A percentile compares a stretch with the other conserved stretches of the same genome.
phyloP scores from a whole-genome alignment of 2,888 invertebrate genomes.

The Torymus tubicola region DNA sequence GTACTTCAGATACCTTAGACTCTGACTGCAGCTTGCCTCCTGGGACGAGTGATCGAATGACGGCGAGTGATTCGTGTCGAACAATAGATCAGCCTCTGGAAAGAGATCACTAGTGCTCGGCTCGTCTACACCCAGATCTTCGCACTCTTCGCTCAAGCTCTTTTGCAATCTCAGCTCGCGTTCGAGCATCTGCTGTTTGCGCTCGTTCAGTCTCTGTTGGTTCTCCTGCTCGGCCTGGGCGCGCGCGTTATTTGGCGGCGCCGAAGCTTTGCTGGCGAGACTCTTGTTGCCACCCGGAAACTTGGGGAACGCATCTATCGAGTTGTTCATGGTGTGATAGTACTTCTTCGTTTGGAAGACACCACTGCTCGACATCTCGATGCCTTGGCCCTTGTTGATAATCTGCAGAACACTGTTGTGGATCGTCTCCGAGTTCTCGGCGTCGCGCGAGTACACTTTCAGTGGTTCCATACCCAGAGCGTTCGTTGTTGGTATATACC shows the following conservation, averaged over 20 bases:
- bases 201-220: constrained; percentile 70
- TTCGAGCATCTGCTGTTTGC: constrained; percentile 79
- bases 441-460: constrained; percentile 66
- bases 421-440: constrained; percentile 68
- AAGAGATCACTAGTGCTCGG: constrained; percentile 88
- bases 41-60: constrained; percentile 80
- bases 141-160: constrained; percentile 87
- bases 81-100: constrained; percentile 86
- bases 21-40: constrained; percentile 76
- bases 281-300: constrained; percentile 8
- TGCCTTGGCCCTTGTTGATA: constrained; percentile 72
- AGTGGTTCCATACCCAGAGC: constrained; percentile 69
- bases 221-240: constrained; percentile 38
- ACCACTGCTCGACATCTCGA: constrained; percentile 70
- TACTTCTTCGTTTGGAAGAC: constrained; percentile 73
- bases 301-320: constrained; percentile 56
- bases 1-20: constrained; percentile 48
- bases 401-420: constrained; percentile 71
- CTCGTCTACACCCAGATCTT: constrained; percentile 87
- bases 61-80: constrained; percentile 85
- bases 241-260: constrained; percentile 22
- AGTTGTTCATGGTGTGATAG: constrained; percentile 69
- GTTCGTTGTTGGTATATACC: constrained; percentile 70
- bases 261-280: background rate
- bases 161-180: constrained; percentile 81